These are phyloP conservation scores for Orycteropus afer DNA, from an alignment of 2,113 vertebrate species.

Conservation along the genomic window DNA sequence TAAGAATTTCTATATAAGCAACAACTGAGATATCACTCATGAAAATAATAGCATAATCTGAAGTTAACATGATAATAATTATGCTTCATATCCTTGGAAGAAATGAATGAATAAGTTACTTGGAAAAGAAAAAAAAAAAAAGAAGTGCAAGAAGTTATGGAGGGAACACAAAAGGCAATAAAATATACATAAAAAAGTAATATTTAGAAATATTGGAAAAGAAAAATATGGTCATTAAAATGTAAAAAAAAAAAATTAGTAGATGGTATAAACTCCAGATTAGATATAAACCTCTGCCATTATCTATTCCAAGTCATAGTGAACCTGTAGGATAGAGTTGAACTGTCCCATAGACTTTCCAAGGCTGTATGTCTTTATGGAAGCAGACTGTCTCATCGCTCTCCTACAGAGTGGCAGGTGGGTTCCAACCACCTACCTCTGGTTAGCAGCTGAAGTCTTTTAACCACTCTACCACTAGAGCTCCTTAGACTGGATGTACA, in stretches of 20 bases:
- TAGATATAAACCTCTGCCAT: no score
- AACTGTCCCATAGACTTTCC: no score
- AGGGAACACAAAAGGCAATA: neutral
- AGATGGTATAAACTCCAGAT: neutral
- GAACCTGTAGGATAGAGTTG: no score
- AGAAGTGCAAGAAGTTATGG: neutral
- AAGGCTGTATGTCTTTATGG: no score
- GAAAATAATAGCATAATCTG: neutral
- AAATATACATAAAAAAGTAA: neutral
- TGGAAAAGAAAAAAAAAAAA: no score
- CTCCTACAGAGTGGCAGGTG: no score
- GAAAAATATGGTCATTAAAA: neutral
- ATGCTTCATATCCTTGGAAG: neutral
- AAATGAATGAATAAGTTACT: neutral
- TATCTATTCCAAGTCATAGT: no score
- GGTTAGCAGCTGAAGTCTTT: no score
- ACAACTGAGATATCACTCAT: neutral
- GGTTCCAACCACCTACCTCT: no score
- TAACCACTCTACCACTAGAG: no score
- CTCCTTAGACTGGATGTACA: no score
- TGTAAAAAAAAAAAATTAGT: neutral
- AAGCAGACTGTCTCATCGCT: no score
- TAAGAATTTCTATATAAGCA: neutral
- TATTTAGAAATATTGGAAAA: conserved; percentile 3
- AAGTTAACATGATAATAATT: conserved; percentile 20